These are phyloP conservation scores for Priocnemis perturbator DNA, from an alignment of 2,888 invertebrate species.

Conservation along the genomic window DNA sequence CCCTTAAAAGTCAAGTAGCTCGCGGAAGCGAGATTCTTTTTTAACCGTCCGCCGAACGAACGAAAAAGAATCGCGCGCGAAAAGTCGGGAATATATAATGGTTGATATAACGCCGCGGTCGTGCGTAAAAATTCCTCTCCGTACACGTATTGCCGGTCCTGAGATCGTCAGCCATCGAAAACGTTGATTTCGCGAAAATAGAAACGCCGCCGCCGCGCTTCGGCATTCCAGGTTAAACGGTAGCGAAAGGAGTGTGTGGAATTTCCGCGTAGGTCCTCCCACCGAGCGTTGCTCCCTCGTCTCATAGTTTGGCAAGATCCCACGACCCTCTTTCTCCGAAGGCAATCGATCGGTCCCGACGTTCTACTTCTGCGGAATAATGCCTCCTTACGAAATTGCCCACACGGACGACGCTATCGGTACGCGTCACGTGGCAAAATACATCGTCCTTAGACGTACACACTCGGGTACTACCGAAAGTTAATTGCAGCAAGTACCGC, in stretches of 20 bases:
- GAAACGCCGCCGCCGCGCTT: conserved; percentile 1
- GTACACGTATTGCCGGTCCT: no score
- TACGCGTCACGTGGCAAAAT: no score
- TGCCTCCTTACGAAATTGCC: background rate
- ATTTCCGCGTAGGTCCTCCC: conserved; percentile 55
- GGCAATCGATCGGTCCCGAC: conserved; percentile 10
- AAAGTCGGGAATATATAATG: background rate
- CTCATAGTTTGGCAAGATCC: conserved; percentile 28
- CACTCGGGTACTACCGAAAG: no score
- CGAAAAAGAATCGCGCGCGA: background rate
- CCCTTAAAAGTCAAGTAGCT: conserved; percentile 56
- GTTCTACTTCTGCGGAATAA: conserved; percentile 27
- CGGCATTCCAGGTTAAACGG: conserved; percentile 55
- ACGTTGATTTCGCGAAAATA: background rate
- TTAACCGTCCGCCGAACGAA: background rate
- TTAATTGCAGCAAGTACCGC: no score
- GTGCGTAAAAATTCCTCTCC: no score
- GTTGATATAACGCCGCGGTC: no score
- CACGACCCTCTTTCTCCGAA: conserved; percentile 22
- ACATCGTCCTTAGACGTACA: no score
- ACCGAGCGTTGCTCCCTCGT: conserved; percentile 23
- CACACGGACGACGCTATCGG: no score
- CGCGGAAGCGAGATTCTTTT: conserved; percentile 27
- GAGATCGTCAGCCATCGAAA: no score
- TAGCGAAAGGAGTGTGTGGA: conserved; percentile 58